Evolutionary conservation across 2,888 invertebrate species (phyloP).

Genomic region (Cephus pygmeus): DNA sequence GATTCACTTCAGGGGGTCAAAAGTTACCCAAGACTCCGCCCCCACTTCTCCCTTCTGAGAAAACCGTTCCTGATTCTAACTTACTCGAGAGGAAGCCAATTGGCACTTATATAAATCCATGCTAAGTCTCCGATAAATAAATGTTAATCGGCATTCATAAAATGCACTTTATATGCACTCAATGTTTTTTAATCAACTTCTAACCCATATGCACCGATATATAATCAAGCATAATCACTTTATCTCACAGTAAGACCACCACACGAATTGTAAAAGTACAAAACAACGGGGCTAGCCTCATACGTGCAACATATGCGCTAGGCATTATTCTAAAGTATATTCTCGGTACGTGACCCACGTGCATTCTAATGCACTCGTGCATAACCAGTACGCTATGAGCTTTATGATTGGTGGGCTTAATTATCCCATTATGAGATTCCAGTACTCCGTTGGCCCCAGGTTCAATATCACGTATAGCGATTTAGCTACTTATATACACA

Average conservation of each 20-base stretch:
- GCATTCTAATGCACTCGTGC: neutral
- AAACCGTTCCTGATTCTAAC: neutral
- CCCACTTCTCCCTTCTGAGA: neutral
- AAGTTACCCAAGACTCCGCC: slow-evolving; percentile 13
- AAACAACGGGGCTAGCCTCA: neutral
- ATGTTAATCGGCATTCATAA: neutral
- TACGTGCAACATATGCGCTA: neutral
- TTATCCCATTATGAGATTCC: neutral
- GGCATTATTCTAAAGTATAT: neutral
- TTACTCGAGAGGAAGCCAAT: neutral
- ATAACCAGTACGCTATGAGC: neutral
- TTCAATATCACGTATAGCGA: neutral
- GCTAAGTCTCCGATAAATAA: neutral
- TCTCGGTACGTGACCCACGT: neutral
- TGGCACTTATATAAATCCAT: neutral
- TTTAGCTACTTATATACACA: neutral
- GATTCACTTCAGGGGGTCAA: slow-evolving; percentile 27
- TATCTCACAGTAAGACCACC: neutral
- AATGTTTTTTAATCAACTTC: neutral
- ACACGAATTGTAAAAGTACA: neutral
- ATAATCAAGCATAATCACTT: neutral
- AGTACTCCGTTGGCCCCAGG: neutral
- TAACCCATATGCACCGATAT: neutral
- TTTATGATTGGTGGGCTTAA: neutral
- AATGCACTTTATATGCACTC: neutral